These are phyloP conservation scores for Lycophotia porphyrea DNA, from an alignment of 2,888 invertebrate species.

Conservation along the genomic window DNA sequence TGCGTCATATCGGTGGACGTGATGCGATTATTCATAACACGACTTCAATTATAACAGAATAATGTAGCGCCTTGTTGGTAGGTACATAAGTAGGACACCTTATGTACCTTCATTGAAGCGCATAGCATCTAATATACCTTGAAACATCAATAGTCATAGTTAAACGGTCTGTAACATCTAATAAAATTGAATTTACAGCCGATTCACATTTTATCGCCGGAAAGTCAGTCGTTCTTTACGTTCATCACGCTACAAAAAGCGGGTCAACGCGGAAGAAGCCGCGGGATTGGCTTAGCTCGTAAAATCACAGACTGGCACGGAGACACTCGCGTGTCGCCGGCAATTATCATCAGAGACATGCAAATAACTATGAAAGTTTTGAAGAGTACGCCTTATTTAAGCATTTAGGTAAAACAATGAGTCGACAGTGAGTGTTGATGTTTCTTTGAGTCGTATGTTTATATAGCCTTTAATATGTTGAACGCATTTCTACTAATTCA, in stretches of 20 bases:
- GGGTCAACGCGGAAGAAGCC: slow-evolving; percentile 63
- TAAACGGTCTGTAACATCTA: neutral
- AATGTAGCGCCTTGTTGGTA: slow-evolving; percentile 73
- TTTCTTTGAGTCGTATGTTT: slow-evolving; percentile 4
- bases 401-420: slow-evolving; percentile 38
- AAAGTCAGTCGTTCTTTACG: slow-evolving; percentile 46
- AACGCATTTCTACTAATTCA: slow-evolving; percentile 5
- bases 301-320: slow-evolving; percentile 66
- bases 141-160: slow-evolving; percentile 6
- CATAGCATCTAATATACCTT: slow-evolving; percentile 33
- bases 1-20: slow-evolving; percentile 68
- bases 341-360: slow-evolving; percentile 63
- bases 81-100: slow-evolving; percentile 53
- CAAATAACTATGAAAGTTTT: slow-evolving; percentile 68
- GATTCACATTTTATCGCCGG: slow-evolving; percentile 54
- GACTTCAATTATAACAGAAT: slow-evolving; percentile 70
- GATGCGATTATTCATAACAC: slow-evolving; percentile 52
- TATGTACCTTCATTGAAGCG: slow-evolving; percentile 65
- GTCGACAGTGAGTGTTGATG: slow-evolving; percentile 12
- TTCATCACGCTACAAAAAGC: slow-evolving; percentile 57
- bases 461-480: slow-evolving; percentile 11
- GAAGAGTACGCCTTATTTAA: slow-evolving; percentile 50
- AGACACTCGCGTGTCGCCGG: slow-evolving; percentile 63
- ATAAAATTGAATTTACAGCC: slow-evolving; percentile 37
- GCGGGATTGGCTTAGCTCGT: slow-evolving; percentile 58